These are phyloP conservation scores for Elysia crispata DNA, from an alignment of 2,888 invertebrate genomes.

Conservation along the genomic window DNA sequence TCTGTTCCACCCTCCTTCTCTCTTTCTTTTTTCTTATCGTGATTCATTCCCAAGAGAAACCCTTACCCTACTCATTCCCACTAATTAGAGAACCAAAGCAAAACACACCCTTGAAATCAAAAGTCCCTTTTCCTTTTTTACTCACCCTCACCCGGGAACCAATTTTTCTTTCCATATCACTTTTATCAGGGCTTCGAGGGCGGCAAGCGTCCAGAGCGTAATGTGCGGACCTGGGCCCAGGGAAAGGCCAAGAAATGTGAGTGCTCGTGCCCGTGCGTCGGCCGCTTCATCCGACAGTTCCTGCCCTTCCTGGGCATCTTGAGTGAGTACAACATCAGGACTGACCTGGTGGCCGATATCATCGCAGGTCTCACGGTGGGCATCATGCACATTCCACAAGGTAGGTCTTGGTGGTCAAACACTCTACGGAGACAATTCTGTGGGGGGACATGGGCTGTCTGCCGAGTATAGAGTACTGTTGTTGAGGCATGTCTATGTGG, in stretches of 20 bases:
- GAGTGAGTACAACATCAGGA: constrained; percentile 59
- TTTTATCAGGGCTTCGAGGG: constrained; percentile 46
- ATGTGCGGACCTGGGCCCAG: constrained; percentile 53
- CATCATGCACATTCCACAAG: constrained; percentile 74
- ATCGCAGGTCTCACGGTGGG: constrained; percentile 90
- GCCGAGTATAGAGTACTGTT: too few relatives aligned
- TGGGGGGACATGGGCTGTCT: too few relatives aligned
- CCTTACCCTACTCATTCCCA: too few relatives aligned
- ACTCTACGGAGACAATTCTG: too few relatives aligned
- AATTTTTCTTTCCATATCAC: too few relatives aligned
- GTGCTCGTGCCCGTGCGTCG: constrained; percentile 54
- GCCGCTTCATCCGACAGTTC: constrained; percentile 50
- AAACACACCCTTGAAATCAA: background rate
- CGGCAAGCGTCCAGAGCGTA: constrained; percentile 42
- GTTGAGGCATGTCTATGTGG: too few relatives aligned
- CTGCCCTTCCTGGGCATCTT: constrained; percentile 68
- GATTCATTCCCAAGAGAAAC: too few relatives aligned
- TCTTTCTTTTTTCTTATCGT: too few relatives aligned
- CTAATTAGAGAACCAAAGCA: background rate
- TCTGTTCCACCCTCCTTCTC: too few relatives aligned
- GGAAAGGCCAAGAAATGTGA: constrained; percentile 58
- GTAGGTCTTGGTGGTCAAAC: constrained; percentile 50
- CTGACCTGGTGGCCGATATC: constrained; percentile 84
- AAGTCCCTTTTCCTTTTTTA: too few relatives aligned
- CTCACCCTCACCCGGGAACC: too few relatives aligned